These are phyloP conservation scores for Sakesphorus luctuosus DNA, from an alignment of 2,113 vertebrate genomes.

Conservation along the genomic window DNA sequence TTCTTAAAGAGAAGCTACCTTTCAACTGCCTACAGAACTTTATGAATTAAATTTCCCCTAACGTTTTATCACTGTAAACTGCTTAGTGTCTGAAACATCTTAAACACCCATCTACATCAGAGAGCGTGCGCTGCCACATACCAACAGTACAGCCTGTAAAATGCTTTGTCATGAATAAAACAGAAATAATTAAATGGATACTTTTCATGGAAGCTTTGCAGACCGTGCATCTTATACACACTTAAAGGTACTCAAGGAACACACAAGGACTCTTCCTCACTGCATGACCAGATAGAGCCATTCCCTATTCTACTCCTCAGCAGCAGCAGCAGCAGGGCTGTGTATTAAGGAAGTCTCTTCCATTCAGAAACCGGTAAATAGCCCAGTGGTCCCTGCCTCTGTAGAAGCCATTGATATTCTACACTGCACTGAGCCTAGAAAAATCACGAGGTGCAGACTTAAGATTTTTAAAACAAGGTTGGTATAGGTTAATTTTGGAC, in stretches of 20 bases:
- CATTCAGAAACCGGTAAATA: not conserved
- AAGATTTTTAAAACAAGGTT: not conserved
- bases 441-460: not conserved
- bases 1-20: not conserved
- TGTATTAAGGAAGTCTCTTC: not conserved
- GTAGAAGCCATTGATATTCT: not conserved
- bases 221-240: not conserved
- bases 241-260: not conserved
- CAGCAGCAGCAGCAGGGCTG: not conserved
- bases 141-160: not conserved
- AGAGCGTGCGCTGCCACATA: not conserved
- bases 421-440: not conserved
- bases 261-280: not conserved
- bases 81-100: not conserved
- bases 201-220: not conserved
- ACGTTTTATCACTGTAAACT: not conserved
- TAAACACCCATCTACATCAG: not conserved
- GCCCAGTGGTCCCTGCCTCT: accelerated
- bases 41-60: not conserved
- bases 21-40: not conserved
- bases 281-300: not conserved
- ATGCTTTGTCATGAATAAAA: not conserved
- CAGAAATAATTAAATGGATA: not conserved
- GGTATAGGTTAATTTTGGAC: not conserved
- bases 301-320: not conserved